These are phyloP conservation scores for Capreolus pygargus DNA, from an alignment of 2,113 vertebrate genomes.

Conservation along the genomic window DNA sequence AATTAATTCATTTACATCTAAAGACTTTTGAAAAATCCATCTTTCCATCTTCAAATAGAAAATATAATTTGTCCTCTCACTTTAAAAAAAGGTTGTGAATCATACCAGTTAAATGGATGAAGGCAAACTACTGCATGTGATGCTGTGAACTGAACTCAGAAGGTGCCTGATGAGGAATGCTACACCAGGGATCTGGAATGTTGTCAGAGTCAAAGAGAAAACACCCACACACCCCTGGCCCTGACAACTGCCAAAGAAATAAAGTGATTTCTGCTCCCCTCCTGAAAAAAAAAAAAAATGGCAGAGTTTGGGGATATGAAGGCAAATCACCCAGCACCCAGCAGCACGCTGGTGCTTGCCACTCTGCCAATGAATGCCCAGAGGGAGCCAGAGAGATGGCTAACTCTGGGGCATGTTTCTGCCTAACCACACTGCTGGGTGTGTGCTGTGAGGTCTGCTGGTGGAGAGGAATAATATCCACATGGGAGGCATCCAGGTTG, in stretches of 20 bases:
- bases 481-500: rapidly evolving
- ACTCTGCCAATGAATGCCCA: not conserved
- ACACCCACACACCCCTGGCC: rapidly evolving
- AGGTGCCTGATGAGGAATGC: too few relatives aligned
- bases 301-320: not conserved
- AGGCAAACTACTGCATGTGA: rapidly evolving
- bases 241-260: not conserved
- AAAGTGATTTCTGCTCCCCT: not conserved
- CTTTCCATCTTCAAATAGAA: not conserved
- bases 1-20: not conserved
- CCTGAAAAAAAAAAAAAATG: not conserved
- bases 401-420: not conserved
- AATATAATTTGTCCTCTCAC: not conserved
- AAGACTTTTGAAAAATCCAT: not conserved
- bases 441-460: rapidly evolving
- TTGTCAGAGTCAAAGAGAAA: not conserved
- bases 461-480: not conserved
- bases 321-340: not conserved
- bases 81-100: not conserved
- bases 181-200: rapidly evolving
- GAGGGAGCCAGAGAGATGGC: too few relatives aligned
- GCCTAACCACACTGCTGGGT: rapidly evolving
- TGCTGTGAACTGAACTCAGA: rapidly evolving
- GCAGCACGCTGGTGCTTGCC: not conserved
- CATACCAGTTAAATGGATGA: not conserved